These are phyloP conservation scores for Diaphora mendica DNA, from an alignment of 2,888 invertebrate species.

Conservation along the genomic window DNA sequence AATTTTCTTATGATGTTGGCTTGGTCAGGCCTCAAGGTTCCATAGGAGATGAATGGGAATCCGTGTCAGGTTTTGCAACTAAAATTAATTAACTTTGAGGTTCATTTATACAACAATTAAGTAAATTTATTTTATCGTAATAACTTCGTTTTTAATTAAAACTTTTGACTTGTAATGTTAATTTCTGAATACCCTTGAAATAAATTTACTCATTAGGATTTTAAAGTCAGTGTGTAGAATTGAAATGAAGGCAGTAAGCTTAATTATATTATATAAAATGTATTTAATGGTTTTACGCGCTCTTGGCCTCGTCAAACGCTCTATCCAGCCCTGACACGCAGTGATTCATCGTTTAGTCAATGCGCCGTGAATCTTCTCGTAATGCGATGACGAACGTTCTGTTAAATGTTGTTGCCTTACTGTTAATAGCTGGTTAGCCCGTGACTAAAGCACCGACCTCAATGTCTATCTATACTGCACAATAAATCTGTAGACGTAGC, in stretches of 20 bases:
- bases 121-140: background rate
- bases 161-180: background rate
- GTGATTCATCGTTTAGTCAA: slow-evolving; percentile 39
- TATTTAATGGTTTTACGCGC: slow-evolving; percentile 16
- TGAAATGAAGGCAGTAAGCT: background rate
- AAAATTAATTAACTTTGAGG: background rate
- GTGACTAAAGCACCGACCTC: slow-evolving; percentile 16
- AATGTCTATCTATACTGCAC: background rate
- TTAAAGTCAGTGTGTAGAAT: background rate
- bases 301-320: slow-evolving; percentile 16
- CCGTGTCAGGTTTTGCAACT: background rate
- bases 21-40: background rate
- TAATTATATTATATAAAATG: slow-evolving; percentile 10
- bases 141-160: background rate
- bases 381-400: slow-evolving; percentile 13
- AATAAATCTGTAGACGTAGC: background rate
- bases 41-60: background rate
- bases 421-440: slow-evolving; percentile 9
- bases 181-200: background rate
- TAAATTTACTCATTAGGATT: background rate
- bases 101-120: background rate
- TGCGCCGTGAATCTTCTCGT: slow-evolving; percentile 25
- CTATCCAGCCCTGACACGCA: slow-evolving; percentile 31
- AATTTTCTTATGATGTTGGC: background rate
- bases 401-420: slow-evolving; percentile 16